phyloP scores from a whole-genome alignment of 2,113 vertebrate species.

The Forbesichthys papilliferus region DNA sequence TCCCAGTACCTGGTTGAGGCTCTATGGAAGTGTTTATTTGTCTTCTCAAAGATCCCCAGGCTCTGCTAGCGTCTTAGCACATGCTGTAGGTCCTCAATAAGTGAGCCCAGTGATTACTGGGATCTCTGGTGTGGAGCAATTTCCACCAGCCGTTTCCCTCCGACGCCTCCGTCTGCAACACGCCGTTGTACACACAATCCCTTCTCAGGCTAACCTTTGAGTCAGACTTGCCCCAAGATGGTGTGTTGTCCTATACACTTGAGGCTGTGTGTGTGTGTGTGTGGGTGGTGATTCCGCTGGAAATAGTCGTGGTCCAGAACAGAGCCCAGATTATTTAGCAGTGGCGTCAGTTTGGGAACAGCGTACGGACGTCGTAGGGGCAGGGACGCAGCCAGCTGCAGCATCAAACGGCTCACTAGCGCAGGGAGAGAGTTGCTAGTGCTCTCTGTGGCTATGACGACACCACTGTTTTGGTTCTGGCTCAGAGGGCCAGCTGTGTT shows the following conservation, averaged over 20 bases:
- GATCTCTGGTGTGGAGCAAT: constrained; percentile 34
- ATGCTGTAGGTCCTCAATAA: constrained; percentile 36
- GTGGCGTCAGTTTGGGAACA: constrained; percentile 55
- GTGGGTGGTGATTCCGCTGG: constrained; percentile 37
- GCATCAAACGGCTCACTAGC: constrained; percentile 45
- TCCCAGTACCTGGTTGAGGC: constrained; percentile 32
- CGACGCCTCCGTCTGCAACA: constrained; percentile 2
- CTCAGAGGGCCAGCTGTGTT: neutral
- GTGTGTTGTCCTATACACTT: constrained; percentile 12
- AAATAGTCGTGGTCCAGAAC: constrained; percentile 48
- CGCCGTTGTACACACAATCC: constrained; percentile 21
- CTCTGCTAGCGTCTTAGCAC: constrained; percentile 32
- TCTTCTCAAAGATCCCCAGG: constrained; percentile 36
- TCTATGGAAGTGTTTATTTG: constrained; percentile 41
- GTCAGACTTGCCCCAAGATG: constrained; percentile 6
- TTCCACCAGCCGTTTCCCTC: constrained; percentile 48
- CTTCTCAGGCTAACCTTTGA: constrained; percentile 19
- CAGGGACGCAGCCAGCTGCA: constrained; percentile 50
- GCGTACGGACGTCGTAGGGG: constrained; percentile 28
- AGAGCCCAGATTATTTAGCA: constrained; percentile 41
- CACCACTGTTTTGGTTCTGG: constrained; percentile 20
- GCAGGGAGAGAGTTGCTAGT: constrained; percentile 14
- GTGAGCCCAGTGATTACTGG: constrained; percentile 57
- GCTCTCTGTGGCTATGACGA: constrained; percentile 1
- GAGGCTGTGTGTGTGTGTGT: neutral